Conservation (phyloP, 2,797 vertebrate genomes). For the Centropyge bicolor region DNA sequence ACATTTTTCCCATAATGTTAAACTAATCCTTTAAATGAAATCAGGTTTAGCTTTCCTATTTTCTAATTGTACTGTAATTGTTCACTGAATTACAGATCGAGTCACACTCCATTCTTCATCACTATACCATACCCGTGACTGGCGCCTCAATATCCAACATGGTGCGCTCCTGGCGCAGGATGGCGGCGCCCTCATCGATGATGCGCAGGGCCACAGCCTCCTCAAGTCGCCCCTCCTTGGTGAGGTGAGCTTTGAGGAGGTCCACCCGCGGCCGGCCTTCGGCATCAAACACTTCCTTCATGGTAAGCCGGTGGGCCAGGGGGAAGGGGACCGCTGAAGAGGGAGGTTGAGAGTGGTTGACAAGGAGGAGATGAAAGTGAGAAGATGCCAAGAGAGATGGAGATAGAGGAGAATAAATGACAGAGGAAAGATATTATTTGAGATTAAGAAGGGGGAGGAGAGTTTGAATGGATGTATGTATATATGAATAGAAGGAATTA, state of each 20-base stretch:
- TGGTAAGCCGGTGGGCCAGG: constrained; percentile 88
- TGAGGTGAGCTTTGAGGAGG: constrained; percentile 89
- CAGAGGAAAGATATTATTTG: constrained; percentile 8
- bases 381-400: background rate
- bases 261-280: constrained; percentile 89
- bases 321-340: constrained; percentile 88
- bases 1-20: background rate
- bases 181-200: constrained; percentile 88
- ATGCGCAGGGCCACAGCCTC: constrained; percentile 88
- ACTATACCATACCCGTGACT: constrained; percentile 82
- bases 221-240: constrained; percentile 89
- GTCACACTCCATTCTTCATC: background rate
- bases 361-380: background rate
- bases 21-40: background rate
- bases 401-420: constrained; percentile 38
- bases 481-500: constrained; percentile 4
- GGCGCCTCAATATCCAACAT: constrained; percentile 91
- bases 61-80: background rate
- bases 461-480: constrained; percentile 16
- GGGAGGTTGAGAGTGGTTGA: background rate
- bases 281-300: constrained; percentile 90
- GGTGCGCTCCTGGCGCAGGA: constrained; percentile 89
- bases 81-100: background rate
- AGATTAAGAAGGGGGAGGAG: constrained; percentile 7
- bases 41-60: background rate